A percentile compares a stretch with the other conserved stretches of the same genome.
Evolutionary conservation across 2,888 invertebrate genomes (phyloP).

Genomic region (Stegophylla sp.): DNA sequence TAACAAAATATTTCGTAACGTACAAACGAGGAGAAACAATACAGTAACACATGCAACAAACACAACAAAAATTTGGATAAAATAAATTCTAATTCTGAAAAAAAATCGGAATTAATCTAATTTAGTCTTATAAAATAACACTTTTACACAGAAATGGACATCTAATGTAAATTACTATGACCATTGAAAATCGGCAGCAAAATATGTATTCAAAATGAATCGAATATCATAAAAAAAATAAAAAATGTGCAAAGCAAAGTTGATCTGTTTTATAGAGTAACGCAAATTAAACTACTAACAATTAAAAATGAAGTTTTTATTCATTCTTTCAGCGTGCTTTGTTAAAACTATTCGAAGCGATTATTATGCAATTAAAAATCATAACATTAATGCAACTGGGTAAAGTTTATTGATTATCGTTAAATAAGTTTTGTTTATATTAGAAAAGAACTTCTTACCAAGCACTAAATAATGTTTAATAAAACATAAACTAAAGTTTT

Average conservation of each 20-base stretch:
- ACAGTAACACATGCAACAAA: not conserved
- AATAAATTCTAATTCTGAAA: not conserved
- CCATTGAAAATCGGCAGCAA: not conserved
- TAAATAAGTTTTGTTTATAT: not conserved
- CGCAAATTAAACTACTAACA: not conserved
- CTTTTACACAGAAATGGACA: not conserved
- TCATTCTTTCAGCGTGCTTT: not conserved
- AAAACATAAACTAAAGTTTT: too few relatives aligned
- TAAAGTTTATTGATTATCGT: not conserved
- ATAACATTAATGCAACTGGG: not conserved
- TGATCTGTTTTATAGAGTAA: not conserved
- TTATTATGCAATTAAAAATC: conserved; percentile 9
- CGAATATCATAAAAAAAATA: not conserved
- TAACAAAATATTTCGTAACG: not conserved
- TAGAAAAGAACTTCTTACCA: not conserved
- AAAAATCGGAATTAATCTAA: conserved; percentile 4
- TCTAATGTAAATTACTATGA: not conserved
- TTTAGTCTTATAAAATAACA: not conserved
- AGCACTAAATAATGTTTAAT: too few relatives aligned
- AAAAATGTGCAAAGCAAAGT: not conserved
- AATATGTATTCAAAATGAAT: not conserved
- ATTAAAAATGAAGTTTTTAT: conserved; percentile 13
- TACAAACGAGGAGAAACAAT: not conserved
- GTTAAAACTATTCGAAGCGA: not conserved
- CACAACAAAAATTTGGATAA: not conserved